Conservation (phyloP, 2,113 vertebrate genomes). For the Neomonachus schauinslandi region DNA sequence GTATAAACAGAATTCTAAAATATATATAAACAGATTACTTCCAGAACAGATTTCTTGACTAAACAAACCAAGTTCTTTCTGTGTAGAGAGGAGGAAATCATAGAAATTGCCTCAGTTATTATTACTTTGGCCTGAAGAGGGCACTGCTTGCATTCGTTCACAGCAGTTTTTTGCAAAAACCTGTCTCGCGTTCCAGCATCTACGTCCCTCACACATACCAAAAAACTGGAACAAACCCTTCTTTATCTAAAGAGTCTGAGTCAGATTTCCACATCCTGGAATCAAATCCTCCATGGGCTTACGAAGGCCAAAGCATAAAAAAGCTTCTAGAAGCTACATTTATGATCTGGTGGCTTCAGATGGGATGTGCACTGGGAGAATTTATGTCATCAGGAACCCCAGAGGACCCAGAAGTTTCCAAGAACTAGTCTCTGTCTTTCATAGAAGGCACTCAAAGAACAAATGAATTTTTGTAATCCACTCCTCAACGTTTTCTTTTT, state of each 20-base stretch:
- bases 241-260: not conserved
- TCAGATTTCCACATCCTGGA: not conserved
- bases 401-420: not conserved
- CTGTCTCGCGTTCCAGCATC: not conserved
- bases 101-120: not conserved
- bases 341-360: not conserved
- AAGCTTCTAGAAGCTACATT: not conserved
- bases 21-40: not conserved
- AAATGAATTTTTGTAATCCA: not conserved
- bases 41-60: not conserved
- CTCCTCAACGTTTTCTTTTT: not conserved
- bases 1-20: not conserved
- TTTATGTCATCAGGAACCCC: not conserved
- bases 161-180: not conserved
- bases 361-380: not conserved
- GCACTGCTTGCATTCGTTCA: not conserved
- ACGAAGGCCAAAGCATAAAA: not conserved
- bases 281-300: not conserved
- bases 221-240: not conserved
- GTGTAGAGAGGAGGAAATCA: not conserved
- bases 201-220: not conserved
- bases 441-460: not conserved
- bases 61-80: not conserved
- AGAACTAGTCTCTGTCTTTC: not conserved
- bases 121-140: conserved; percentile 49